phyloP scores from a whole-genome alignment of 2,888 invertebrate species.

The Drosophila picticornis region DNA sequence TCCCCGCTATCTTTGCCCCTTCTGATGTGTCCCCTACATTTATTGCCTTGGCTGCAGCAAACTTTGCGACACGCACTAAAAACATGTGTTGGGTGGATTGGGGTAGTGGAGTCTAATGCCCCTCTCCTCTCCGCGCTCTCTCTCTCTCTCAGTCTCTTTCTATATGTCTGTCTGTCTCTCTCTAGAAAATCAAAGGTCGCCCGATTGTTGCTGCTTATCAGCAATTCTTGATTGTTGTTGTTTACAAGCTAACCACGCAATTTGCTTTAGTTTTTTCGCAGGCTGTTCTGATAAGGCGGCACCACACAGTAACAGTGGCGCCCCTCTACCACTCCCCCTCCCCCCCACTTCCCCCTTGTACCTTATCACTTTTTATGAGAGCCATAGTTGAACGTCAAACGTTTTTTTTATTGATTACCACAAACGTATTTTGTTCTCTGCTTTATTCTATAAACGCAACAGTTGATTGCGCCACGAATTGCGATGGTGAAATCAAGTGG shows the following conservation, averaged over 20 bases:
- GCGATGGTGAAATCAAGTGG: conserved; percentile 53
- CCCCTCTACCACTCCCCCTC: fast-evolving
- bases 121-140: neutral
- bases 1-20: neutral
- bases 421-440: conserved; percentile 12
- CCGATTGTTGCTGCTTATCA: conserved; percentile 30
- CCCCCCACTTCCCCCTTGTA: neutral
- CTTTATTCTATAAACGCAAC: conserved; percentile 17
- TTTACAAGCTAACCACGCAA: conserved; percentile 71
- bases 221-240: conserved; percentile 60
- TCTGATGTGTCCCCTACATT: conserved; percentile 35
- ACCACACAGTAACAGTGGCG: neutral
- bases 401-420: conserved; percentile 56
- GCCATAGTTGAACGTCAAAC: conserved; percentile 8
- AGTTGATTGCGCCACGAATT: conserved; percentile 47
- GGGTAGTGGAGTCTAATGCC: neutral
- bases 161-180: neutral
- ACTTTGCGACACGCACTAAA: conserved; percentile 53
- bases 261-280: conserved; percentile 45
- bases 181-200: conserved; percentile 46
- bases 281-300: conserved; percentile 52
- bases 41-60: conserved; percentile 48
- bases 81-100: conserved; percentile 32
- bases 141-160: neutral
- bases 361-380: conserved; percentile 34